These are phyloP conservation scores for Paratrypauchen microcephalus DNA, from an alignment of 2,797 vertebrate genomes.

Conservation along the genomic window DNA sequence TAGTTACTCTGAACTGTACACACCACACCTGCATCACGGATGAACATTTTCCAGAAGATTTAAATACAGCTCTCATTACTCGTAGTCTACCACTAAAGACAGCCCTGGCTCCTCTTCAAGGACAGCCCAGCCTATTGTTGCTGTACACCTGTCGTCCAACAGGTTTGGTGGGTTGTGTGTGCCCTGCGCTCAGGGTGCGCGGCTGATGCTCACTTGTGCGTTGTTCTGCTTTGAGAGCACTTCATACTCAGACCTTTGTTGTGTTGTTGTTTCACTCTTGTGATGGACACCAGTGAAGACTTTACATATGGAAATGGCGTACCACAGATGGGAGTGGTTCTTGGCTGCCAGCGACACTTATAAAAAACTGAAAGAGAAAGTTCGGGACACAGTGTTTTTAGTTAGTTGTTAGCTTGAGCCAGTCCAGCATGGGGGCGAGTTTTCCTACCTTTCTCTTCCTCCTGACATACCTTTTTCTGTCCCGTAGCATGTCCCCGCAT, in stretches of 20 bases:
- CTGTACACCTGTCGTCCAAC: conserved; percentile 55
- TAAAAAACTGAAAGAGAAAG: conserved; percentile 4
- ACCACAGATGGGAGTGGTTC: conserved; percentile 18
- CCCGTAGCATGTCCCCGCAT: conserved; percentile 85
- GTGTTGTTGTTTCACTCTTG: not conserved
- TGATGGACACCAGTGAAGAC: conserved; percentile 18
- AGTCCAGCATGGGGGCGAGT: conserved; percentile 44
- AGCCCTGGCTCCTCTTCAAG: conserved; percentile 26
- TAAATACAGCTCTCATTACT: conserved; percentile 47
- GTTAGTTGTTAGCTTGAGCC: conserved; percentile 28
- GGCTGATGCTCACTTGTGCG: conserved; percentile 24
- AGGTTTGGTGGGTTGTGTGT: conserved; percentile 55
- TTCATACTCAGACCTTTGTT: not conserved
- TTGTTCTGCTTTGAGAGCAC: conserved; percentile 15
- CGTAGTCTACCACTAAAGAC: conserved; percentile 5
- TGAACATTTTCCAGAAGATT: conserved; percentile 38
- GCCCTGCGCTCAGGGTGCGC: not conserved
- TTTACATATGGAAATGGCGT: conserved; percentile 32
- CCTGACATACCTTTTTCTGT: conserved; percentile 52
- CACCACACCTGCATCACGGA: conserved; percentile 26
- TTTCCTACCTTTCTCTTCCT: conserved; percentile 39
- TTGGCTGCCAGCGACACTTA: not conserved
- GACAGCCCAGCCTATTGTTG: conserved; percentile 47
- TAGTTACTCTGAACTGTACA: not conserved
- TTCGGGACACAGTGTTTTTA: conserved; percentile 20